Conservation (phyloP, 2,797 vertebrate genomes). For the Anguilla anguilla region DNA sequence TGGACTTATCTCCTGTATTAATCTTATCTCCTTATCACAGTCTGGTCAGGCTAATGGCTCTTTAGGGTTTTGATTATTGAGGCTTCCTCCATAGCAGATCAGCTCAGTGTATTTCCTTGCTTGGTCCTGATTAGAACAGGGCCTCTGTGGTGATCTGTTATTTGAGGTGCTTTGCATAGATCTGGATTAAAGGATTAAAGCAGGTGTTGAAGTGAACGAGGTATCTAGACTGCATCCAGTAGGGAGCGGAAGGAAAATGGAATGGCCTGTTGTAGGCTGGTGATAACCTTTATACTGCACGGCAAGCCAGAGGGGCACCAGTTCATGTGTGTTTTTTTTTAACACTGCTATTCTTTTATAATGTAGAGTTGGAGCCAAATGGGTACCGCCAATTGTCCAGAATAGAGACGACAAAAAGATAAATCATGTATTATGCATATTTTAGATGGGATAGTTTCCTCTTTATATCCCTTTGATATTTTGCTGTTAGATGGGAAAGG, state of each 20-base stretch:
- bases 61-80: not conserved
- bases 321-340: not conserved
- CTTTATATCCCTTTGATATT: no score
- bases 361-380: no score
- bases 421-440: no score
- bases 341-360: not conserved
- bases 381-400: no score
- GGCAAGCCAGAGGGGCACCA: not conserved
- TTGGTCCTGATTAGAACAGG: not conserved
- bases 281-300: not conserved
- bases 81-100: not conserved
- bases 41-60: not conserved
- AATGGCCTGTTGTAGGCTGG: not conserved
- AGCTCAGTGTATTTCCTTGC: not conserved
- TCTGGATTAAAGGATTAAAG: not conserved
- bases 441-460: no score
- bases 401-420: not conserved
- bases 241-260: not conserved
- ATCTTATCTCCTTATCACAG: not conserved
- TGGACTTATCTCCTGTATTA: no score
- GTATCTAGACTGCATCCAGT: not conserved
- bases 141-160: not conserved
- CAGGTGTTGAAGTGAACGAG: not conserved
- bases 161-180: not conserved
- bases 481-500: no score